phyloP scores from a whole-genome alignment of 2,797 vertebrate species.

The Xiphophorus birchmanni region DNA sequence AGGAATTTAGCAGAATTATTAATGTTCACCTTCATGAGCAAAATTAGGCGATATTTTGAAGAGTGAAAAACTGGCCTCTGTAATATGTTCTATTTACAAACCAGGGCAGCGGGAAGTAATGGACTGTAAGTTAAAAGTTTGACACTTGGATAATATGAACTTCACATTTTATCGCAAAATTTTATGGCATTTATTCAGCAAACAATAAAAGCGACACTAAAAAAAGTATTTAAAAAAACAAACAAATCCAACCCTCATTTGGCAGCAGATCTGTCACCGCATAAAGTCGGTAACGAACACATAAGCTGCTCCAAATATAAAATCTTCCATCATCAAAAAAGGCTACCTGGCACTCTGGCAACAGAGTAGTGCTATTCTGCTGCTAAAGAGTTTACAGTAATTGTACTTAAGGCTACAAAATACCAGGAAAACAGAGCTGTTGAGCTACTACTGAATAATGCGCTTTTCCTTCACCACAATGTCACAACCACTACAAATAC shows the following conservation, averaged over 20 bases:
- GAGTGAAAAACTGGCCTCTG: neutral
- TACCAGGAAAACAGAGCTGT: neutral
- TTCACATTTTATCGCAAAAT: neutral
- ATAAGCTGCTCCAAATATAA: neutral
- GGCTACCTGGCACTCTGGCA: neutral
- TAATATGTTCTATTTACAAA: neutral
- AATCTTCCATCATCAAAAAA: neutral
- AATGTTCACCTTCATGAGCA: neutral
- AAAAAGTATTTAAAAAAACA: neutral
- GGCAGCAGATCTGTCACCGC: neutral
- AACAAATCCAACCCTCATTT: neutral
- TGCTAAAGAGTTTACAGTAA: neutral
- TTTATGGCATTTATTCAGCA: neutral
- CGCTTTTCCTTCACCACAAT: neutral
- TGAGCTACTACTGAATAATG: neutral
- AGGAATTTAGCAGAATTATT: neutral
- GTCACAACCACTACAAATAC: neutral
- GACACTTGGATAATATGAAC: neutral
- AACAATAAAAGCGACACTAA: neutral
- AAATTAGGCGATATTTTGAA: neutral
- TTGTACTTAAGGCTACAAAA: neutral
- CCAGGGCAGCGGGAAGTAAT: neutral
- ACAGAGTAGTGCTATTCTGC: neutral
- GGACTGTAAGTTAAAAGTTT: neutral
- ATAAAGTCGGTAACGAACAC: too few species aligned